These are phyloP conservation scores for Tenthredo livida DNA, from an alignment of 2,888 invertebrate genomes.

Conservation along the genomic window DNA sequence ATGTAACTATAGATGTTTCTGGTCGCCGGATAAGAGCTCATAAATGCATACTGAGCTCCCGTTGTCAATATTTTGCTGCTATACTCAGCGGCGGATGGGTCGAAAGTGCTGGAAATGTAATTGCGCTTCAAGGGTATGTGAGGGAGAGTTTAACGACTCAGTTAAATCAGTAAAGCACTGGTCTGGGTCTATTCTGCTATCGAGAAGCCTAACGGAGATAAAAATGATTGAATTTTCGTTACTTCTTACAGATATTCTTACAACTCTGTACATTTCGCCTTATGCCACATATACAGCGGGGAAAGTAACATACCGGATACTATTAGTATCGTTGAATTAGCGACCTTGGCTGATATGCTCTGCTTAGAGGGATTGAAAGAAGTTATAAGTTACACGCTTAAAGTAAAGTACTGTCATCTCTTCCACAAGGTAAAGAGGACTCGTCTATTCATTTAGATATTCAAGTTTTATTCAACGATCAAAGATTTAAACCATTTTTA, in stretches of 20 bases:
- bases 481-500: background rate
- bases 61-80: slow-evolving; percentile 96
- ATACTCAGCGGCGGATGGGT: slow-evolving; percentile 93
- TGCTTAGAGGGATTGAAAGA: slow-evolving; percentile 95
- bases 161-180: background rate
- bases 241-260: slow-evolving; percentile 85
- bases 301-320: slow-evolving; percentile 93
- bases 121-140: slow-evolving; percentile 89
- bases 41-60: slow-evolving; percentile 93
- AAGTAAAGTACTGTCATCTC: slow-evolving; percentile 94
- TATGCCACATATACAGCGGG: slow-evolving; percentile 97
- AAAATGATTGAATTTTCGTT: background rate
- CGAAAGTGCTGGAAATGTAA: slow-evolving; percentile 89
- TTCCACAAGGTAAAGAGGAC: slow-evolving; percentile 89
- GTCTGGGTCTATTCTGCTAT: background rate
- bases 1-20: slow-evolving; percentile 91
- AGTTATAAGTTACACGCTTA: slow-evolving; percentile 92
- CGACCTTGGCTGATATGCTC: slow-evolving; percentile 93
- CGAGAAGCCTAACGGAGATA: background rate
- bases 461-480: slow-evolving; percentile 34
- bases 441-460: background rate
- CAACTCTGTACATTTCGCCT: slow-evolving; percentile 92
- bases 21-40: slow-evolving; percentile 92
- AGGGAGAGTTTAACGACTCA: too few species aligned
- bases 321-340: slow-evolving; percentile 91